Conservation (phyloP, 2,113 vertebrate genomes). For the Prochilodus magdalenae region DNA sequence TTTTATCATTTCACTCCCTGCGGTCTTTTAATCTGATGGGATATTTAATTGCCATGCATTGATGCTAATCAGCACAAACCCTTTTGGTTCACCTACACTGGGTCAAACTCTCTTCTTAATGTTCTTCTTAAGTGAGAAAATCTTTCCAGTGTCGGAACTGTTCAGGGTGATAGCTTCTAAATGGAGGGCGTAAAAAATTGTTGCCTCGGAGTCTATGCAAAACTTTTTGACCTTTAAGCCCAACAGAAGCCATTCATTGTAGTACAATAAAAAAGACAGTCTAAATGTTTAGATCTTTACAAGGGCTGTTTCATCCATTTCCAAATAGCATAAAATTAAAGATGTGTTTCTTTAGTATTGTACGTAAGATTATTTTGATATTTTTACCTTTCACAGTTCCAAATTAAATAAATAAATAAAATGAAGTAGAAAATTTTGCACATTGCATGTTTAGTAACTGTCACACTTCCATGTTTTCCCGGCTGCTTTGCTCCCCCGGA, state of each 20-base stretch:
- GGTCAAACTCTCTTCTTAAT: constrained; percentile 15
- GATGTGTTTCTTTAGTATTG: too few species aligned
- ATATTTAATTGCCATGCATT: constrained; percentile 14
- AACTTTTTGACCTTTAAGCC: neutral
- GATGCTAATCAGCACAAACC: constrained; percentile 3
- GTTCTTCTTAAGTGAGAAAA: constrained; percentile 38
- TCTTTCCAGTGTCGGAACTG: neutral
- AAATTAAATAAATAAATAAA: too few species aligned
- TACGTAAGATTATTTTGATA: too few species aligned
- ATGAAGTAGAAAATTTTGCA: too few species aligned
- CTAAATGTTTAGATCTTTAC: too few species aligned
- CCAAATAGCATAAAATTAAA: too few species aligned
- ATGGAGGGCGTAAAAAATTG: neutral
- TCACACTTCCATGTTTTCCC: too few species aligned
- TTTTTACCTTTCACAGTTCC: too few species aligned
- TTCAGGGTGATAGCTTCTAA: neutral
- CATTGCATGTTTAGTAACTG: too few species aligned
- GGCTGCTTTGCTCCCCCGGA: too few species aligned
- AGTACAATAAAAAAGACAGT: too few species aligned
- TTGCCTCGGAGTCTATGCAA: neutral
- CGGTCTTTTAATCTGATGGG: neutral
- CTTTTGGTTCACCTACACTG: constrained; percentile 7
- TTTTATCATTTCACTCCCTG: neutral
- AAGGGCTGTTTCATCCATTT: too few species aligned
- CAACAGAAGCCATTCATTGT: neutral